Evolutionary conservation across 2,113 vertebrate species (phyloP).

Genomic region (Hypomesus transpacificus): DNA sequence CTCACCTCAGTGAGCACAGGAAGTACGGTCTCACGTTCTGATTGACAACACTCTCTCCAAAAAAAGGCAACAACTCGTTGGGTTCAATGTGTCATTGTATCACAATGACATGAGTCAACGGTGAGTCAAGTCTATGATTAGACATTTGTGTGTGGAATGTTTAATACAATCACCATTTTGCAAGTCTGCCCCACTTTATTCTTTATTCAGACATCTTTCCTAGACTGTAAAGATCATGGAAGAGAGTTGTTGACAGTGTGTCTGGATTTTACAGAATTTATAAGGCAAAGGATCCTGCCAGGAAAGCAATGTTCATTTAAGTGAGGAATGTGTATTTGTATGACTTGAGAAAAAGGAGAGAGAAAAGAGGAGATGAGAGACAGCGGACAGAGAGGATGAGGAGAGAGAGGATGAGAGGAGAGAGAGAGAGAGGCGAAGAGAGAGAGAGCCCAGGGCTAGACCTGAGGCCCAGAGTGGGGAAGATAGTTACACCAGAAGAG

Average conservation of each 20-base stretch:
- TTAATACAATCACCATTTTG: not conserved
- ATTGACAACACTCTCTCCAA: not conserved
- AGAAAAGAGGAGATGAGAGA: too few relatives aligned
- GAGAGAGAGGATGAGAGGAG: not conserved
- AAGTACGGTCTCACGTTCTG: not conserved
- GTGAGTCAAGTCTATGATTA: not conserved
- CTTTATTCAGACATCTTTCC: not conserved
- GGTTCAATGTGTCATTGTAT: not conserved
- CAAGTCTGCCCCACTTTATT: not conserved
- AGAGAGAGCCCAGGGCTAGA: not conserved
- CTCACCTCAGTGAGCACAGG: conserved; percentile 27
- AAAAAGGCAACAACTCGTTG: not conserved
- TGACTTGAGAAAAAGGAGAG: too few relatives aligned
- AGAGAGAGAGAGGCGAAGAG: not conserved
- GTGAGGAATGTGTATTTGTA: not conserved
- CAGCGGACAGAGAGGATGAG: too few relatives aligned
- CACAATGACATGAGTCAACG: not conserved
- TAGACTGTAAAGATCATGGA: too few relatives aligned
- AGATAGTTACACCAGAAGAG: too few relatives aligned
- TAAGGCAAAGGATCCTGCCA: too few relatives aligned
- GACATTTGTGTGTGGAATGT: not conserved
- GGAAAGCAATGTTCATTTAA: too few relatives aligned
- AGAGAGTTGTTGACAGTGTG: too few relatives aligned
- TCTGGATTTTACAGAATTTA: too few relatives aligned
- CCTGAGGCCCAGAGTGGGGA: too few relatives aligned